Percentiles rank a stretch among this genome's conserved stretches.
These are phyloP conservation scores for Parazoanthus atlanticus DNA, from an alignment of 92 coral and sea anemone genomes.

Conservation along the genomic window DNA sequence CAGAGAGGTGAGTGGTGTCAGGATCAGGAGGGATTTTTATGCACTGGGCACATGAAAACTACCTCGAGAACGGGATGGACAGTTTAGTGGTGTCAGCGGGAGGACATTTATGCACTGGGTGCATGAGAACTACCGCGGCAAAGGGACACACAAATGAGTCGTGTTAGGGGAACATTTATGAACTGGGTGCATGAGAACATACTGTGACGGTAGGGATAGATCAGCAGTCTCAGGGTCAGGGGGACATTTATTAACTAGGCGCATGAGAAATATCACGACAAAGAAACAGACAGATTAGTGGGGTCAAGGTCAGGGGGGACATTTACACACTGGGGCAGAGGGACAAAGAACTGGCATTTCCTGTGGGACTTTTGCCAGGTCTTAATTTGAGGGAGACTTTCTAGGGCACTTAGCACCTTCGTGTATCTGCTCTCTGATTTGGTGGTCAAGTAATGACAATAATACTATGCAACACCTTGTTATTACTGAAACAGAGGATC, in stretches of 20 bases:
- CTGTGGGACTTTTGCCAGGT: no score
- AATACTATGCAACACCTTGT: constrained; percentile 32
- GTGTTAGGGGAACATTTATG: no score
- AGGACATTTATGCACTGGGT: constrained; percentile 70
- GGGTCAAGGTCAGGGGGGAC: constrained; percentile 56
- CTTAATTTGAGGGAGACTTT: no score
- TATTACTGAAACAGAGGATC: no score
- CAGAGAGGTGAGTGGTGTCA: constrained; percentile 13
- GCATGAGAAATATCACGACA: not conserved
- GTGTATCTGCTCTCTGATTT: no score
- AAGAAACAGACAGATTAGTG: constrained; percentile 14
- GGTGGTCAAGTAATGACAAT: no score
- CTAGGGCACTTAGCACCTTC: no score
- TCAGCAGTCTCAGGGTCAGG: constrained; percentile 71
- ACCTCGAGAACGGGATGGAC: no score
- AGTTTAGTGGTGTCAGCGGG: not conserved
- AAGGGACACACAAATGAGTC: not conserved
- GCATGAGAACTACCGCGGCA: not conserved
- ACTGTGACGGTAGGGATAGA: not conserved
- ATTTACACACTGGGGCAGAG: constrained; percentile 50
- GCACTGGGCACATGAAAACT: not conserved
- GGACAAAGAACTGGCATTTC: no score
- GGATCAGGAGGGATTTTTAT: no score
- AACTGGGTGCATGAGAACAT: no score
- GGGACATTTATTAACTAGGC: constrained; percentile 83